A percentile compares a stretch with the other conserved stretches of the same genome.
Evolutionary conservation across 1,140 invertebrate species (phyloP).

Genomic region (Helicoverpa armigera): DNA sequence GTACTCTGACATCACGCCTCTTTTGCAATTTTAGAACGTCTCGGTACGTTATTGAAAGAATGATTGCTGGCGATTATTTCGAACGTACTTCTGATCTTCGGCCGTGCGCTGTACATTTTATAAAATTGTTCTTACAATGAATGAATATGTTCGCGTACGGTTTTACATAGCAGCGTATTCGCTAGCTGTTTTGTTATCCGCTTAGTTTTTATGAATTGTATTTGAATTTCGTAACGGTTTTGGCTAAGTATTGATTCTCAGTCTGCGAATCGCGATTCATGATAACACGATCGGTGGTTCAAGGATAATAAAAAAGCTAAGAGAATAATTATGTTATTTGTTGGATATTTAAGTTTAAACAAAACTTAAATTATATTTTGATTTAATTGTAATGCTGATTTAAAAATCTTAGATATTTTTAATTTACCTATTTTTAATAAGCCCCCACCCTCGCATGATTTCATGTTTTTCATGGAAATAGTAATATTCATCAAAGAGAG

Average conservation of each 20-base stretch:
- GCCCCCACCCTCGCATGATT: no score
- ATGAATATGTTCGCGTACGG: no score
- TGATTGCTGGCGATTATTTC: conserved; percentile 30
- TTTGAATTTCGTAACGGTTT: conserved; percentile 37
- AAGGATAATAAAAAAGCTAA: not conserved
- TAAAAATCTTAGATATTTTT: no score
- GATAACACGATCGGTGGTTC: not conserved
- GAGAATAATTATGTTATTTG: not conserved
- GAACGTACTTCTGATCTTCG: not conserved
- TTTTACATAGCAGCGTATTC: no score
- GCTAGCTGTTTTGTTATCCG: not conserved
- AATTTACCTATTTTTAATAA: no score
- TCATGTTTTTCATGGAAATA: not conserved
- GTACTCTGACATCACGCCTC: conserved; percentile 50
- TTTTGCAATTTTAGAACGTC: conserved; percentile 58
- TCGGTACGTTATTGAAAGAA: conserved; percentile 34
- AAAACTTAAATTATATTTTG: no score
- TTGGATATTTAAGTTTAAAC: no score
- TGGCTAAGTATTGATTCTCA: not conserved
- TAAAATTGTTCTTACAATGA: not conserved
- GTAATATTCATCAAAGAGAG: no score
- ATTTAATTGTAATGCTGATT: no score
- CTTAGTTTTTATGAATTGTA: conserved; percentile 24
- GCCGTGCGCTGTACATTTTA: not conserved
- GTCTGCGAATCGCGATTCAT: not conserved